Base-by-base conservation (phyloP, 1,140 invertebrate species). In the Plectrocnemia conspersa region DNA sequence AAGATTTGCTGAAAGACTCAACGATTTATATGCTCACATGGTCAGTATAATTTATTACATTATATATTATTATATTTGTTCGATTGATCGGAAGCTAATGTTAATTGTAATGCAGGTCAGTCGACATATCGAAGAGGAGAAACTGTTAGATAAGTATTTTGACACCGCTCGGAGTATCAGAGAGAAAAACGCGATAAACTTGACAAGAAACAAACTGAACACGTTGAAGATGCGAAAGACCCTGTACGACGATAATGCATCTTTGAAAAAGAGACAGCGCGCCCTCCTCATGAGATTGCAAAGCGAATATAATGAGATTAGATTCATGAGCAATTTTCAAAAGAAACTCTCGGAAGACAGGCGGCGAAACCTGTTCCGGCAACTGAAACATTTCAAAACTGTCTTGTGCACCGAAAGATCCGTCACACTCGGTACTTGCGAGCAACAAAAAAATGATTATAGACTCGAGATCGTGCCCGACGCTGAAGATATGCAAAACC, bases 281-380 rank as follows among this genome's bases (percentile, higher is more conserved):
- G 59, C 42, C 16, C 42, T 61, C 18, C 24, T 61, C 1, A 29
- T 61, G 11, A 61, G 57, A 47, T 49, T 56, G 4, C 59, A 61
- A 44, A 54, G 57, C 24, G 59, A 61, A 46, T 32, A 54, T 11
- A 57, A 61, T 45, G 59, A 61, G 38, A 61, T 61, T 15, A 61
- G 52, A 21, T 38, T 53, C n/a, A 61, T 61, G 19, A 56, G 52
- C 45, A 61, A 57, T 11, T 61, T 54, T 54, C 59, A 61, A 42
- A 47, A 54, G 24, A 49, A 53, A 27, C 49, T 53, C n/a, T 61
- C 54, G 3, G 25, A 57, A 16, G 54, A 61, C 23, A 49, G 54
- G 33, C 54, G 54, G 24, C 35, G 42, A 27, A 42, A 45, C 24
- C 29, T 61, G 5, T 41, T 35, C 15, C 33, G 46, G 19, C 59